Conservation (phyloP, 2,113 vertebrate species). For the Sitta europaea region DNA sequence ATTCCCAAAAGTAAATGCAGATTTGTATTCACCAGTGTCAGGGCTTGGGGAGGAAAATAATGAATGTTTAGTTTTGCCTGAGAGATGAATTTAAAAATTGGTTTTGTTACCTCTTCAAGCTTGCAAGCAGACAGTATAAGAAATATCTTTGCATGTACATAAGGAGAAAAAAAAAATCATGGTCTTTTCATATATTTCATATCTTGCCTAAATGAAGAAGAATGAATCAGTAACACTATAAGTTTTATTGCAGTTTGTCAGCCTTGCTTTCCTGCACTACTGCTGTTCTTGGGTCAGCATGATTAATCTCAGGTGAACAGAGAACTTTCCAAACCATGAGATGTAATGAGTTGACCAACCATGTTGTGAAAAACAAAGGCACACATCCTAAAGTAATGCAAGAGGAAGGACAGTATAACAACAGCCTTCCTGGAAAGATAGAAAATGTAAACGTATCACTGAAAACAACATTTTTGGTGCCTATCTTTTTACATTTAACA, state of each 20-base stretch:
- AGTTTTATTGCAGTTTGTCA: not conserved
- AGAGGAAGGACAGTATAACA: not conserved
- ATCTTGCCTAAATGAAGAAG: not conserved
- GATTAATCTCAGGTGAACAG: not conserved
- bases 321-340: not conserved
- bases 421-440: not conserved
- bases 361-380: not conserved
- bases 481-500: not conserved
- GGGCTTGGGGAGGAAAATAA: not conserved
- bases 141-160: not conserved
- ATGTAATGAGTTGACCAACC: not conserved
- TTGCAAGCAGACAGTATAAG: not conserved
- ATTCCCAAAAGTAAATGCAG: not conserved
- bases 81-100: not conserved
- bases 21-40: not conserved
- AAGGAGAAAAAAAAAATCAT: not conserved
- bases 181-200: not conserved
- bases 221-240: accelerated
- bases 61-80: not conserved
- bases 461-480: not conserved
- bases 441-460: not conserved
- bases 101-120: not conserved
- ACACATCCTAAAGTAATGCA: not conserved
- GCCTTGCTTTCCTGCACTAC: not conserved
- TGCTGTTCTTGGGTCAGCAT: not conserved